phyloP scores from a whole-genome alignment of 2,888 invertebrate genomes.

The Acronicta psi region DNA sequence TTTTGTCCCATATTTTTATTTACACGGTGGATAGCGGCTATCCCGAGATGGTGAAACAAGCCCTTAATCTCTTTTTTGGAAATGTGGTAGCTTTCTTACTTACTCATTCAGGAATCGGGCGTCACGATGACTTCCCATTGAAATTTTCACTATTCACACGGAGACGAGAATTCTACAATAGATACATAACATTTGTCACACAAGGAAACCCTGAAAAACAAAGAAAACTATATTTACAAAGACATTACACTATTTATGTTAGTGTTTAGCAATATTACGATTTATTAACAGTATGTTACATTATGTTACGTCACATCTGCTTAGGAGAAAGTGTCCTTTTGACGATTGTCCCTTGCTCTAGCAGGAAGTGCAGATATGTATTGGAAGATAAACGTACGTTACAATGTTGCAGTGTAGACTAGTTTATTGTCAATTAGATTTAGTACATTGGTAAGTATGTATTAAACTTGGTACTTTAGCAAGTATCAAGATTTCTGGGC shows the following conservation, averaged over 20 bases:
- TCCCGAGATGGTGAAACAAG: no score
- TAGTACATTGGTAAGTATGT: background rate
- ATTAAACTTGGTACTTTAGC: no score
- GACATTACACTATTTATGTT: constrained; percentile 20
- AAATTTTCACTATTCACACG: background rate
- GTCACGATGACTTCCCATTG: background rate
- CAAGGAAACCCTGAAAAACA: constrained; percentile 28
- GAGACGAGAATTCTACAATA: constrained; percentile 1
- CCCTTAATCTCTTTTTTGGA: no score
- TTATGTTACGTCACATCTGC: constrained; percentile 21
- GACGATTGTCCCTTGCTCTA: background rate
- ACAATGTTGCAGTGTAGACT: constrained; percentile 23
- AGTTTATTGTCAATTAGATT: background rate
- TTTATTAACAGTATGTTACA: constrained; percentile 27
- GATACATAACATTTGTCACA: constrained; percentile 16
- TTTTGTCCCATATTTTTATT: no score
- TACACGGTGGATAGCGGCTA: no score
- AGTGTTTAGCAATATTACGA: constrained; percentile 13
- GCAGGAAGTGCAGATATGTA: constrained; percentile 26
- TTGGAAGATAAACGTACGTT: constrained; percentile 3
- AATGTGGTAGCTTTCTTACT: no score
- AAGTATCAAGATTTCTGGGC: no score
- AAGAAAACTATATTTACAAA: constrained; percentile 28
- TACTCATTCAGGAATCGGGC: no score
- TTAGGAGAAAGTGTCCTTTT: constrained; percentile 29